A percentile compares a stretch with the other conserved stretches of the same genome.
Evolutionary conservation across 2,888 invertebrate genomes (phyloP).

Genomic region (Gasteruption jaculator): DNA sequence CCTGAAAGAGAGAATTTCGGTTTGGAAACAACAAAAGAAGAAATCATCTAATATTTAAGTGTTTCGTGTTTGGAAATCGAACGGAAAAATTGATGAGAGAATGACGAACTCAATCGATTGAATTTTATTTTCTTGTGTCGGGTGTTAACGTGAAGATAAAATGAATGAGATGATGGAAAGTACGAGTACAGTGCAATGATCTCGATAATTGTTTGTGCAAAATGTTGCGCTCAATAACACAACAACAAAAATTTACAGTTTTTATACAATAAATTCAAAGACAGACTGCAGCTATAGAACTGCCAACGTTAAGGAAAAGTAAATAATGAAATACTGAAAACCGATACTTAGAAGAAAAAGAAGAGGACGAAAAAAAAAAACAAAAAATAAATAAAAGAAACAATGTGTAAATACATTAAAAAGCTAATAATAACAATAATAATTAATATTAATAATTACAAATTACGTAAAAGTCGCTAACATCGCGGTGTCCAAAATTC

Average conservation of each 20-base stretch:
- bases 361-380: slow-evolving; percentile 5
- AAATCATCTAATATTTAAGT: slow-evolving; percentile 41
- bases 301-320: slow-evolving; percentile 34
- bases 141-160: slow-evolving; percentile 11
- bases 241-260: slow-evolving; percentile 47
- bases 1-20: slow-evolving; percentile 78
- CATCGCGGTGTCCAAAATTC: slow-evolving; percentile 13
- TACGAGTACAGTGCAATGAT: slow-evolving; percentile 42
- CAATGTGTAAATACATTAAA: slow-evolving; percentile 21
- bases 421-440: slow-evolving; percentile 17
- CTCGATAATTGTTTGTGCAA: slow-evolving; percentile 42
- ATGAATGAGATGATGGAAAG: slow-evolving; percentile 26
- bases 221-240: slow-evolving; percentile 45
- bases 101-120: too few relatives aligned
- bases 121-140: slow-evolving; percentile 25
- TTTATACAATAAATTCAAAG: slow-evolving; percentile 38
- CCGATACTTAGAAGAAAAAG: background rate
- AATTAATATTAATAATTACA: slow-evolving; percentile 21
- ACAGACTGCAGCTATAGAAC: slow-evolving; percentile 48
- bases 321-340: background rate
- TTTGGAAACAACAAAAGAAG: slow-evolving; percentile 82
- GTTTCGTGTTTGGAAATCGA: too few relatives aligned
- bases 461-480: slow-evolving; percentile 16
- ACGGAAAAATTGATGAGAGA: too few relatives aligned
- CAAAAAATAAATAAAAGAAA: slow-evolving; percentile 8